Percentiles rank a stretch among this genome's conserved stretches.
phyloP scores from a whole-genome alignment of 2,113 vertebrate species.

The Halcyon malimbica region DNA sequence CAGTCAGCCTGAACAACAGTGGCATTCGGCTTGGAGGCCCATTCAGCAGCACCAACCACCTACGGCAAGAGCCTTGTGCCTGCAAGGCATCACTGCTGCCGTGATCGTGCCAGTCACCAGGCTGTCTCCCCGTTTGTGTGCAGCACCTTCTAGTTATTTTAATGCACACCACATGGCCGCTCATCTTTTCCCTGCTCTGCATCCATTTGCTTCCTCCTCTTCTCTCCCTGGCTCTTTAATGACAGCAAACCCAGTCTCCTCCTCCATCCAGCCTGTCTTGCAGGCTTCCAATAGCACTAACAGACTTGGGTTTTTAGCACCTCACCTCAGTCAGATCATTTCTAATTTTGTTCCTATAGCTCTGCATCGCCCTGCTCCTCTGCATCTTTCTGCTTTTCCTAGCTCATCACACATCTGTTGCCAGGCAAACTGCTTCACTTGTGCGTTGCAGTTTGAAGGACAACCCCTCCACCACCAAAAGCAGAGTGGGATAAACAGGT shows the following conservation, averaged over 20 bases:
- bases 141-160: background rate
- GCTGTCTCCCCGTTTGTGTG: background rate
- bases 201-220: background rate
- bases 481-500: background rate
- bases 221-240: background rate
- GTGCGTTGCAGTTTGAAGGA: background rate
- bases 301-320: background rate
- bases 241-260: background rate
- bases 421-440: background rate
- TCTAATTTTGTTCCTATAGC: background rate
- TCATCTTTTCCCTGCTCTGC: background rate
- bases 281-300: background rate
- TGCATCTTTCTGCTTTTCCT: background rate
- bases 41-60: background rate
- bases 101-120: background rate
- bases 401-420: background rate
- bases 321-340: background rate
- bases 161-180: background rate
- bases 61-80: background rate
- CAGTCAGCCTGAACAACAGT: rapidly evolving
- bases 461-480: background rate
- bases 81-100: background rate
- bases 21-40: background rate
- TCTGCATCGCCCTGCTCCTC: background rate
- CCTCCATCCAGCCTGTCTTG: background rate